Evolutionary conservation across 2,797 vertebrate species (phyloP), one percentile per base, ranked within the genome.

Genomic region (Glyptemys insculpta): DNA sequence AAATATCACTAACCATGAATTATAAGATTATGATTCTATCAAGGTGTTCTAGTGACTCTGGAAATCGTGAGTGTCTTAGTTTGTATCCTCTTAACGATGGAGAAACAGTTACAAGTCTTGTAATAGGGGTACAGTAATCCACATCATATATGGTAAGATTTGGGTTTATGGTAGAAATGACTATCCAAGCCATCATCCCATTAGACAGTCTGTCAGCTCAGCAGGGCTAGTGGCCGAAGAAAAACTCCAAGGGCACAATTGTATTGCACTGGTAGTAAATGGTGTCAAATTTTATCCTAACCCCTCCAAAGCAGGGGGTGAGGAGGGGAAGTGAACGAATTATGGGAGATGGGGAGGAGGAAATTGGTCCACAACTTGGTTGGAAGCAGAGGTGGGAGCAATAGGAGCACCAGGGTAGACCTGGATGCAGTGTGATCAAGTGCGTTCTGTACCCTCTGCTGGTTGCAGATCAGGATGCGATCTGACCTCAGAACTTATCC

Each of bases 51-150:
- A 25, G 80, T 95, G 62, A 47, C 72, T 86, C 25, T 92, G 78
- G 72, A 94, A 95, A 95, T 91, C 31, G 83, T 34, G 88, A 86
- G 12, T 1, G 78, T 85, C 92, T 94, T 94, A 81, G 81, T 93
- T 95, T 94, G 81, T 92, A 65, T 18, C 12, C 50, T 14, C 79
- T 85, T 95, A 88, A 49, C 23, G 5, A 37, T 34, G 3, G 7
- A 62, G 31, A 23, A 80, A 68, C 9, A 89, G 50, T 81, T 50
- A 31, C 29, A 86, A 80, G 56, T 14, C 12, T 94, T 88, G 81
- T 83, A 91, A 85, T 27, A 87, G 47, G 4, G 86, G 3, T 68
- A 31, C 12, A 65, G 44, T 74, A 87, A 95, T 57, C 2, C 65
- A 62, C 86, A 92, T 85, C 37, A 89, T 37, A 94, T 85, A 81